Evolutionary conservation across 2,797 vertebrate genomes (phyloP).

Genomic region (Typhlichthys subterraneus): DNA sequence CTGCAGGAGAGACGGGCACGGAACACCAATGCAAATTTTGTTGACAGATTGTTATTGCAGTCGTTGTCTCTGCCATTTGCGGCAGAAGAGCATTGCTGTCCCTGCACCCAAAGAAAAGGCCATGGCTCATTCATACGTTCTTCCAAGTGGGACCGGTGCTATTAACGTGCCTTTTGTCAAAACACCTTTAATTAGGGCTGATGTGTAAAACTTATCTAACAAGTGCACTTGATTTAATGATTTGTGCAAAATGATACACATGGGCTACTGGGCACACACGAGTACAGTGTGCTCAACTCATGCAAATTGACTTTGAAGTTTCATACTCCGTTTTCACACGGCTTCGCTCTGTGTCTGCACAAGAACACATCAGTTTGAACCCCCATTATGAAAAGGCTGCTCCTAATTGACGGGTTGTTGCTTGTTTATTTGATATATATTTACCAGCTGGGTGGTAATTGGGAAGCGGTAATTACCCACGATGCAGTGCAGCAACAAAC

Average conservation of each 20-base stretch:
- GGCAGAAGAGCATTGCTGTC: too few species aligned
- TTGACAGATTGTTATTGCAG: slow-evolving; percentile 74
- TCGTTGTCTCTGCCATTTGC: slow-evolving; percentile 51
- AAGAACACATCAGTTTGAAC: slow-evolving; percentile 64
- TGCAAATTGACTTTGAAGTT: slow-evolving; percentile 69
- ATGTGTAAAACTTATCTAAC: slow-evolving; percentile 53
- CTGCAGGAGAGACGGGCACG: slow-evolving; percentile 60
- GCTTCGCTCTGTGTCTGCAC: slow-evolving; percentile 45
- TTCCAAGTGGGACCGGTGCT: slow-evolving; percentile 27
- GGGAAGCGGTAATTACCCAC: slow-evolving; percentile 76
- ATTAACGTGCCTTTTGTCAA: slow-evolving; percentile 47
- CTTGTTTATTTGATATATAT: slow-evolving; percentile 83
- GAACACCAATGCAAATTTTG: slow-evolving; percentile 74
- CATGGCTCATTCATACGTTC: slow-evolving; percentile 32
- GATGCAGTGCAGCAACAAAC: slow-evolving; percentile 55
- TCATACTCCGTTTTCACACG: slow-evolving; percentile 35
- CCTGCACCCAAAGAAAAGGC: slow-evolving; percentile 24
- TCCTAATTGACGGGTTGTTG: slow-evolving; percentile 81
- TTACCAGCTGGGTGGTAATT: slow-evolving; percentile 77
- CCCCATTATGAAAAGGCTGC: slow-evolving; percentile 65
- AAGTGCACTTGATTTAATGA: slow-evolving; percentile 57
- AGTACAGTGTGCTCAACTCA: slow-evolving; percentile 27
- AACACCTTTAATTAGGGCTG: slow-evolving; percentile 58
- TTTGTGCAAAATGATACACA: slow-evolving; percentile 46
- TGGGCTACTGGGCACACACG: slow-evolving; percentile 29